Conservation (phyloP, 2,113 vertebrate species). For the Ginglymostoma cirratum region DNA sequence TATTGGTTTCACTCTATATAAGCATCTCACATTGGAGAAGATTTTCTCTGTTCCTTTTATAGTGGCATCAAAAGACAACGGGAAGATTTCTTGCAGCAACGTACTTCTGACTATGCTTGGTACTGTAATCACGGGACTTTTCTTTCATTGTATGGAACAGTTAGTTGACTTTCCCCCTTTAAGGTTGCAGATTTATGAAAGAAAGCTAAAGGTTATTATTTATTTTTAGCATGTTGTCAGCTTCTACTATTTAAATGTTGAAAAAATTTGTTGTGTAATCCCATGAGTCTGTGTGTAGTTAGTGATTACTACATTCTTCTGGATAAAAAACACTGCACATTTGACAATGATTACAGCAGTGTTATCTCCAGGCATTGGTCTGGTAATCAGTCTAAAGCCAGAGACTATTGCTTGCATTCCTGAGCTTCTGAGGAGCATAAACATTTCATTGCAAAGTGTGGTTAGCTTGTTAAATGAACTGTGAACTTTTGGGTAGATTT, state of each 20-base stretch:
- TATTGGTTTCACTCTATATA: background rate
- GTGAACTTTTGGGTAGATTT: background rate
- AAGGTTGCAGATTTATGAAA: background rate
- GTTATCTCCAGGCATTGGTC: constrained; percentile 14
- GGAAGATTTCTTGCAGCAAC: background rate
- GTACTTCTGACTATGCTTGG: background rate
- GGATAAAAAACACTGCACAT: background rate
- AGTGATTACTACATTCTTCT: constrained; percentile 18
- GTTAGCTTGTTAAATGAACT: background rate
- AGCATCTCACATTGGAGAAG: background rate
- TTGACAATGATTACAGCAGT: background rate
- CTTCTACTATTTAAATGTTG: background rate
- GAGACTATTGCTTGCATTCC: constrained; percentile 21
- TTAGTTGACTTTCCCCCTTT: background rate
- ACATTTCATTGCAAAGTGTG: background rate
- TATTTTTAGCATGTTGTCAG: background rate
- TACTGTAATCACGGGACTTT: background rate
- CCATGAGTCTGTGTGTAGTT: background rate
- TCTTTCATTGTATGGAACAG: background rate
- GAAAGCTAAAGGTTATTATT: background rate
- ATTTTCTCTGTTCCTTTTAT: background rate
- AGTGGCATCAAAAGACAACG: background rate
- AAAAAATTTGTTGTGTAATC: background rate
- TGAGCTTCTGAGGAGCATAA: constrained; percentile 1
- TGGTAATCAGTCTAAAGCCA: constrained; percentile 26